Evolutionary conservation across 2,888 invertebrate genomes (phyloP), one percentile per base, ranked within the genome.

Genomic region (Anorthoa munda): DNA sequence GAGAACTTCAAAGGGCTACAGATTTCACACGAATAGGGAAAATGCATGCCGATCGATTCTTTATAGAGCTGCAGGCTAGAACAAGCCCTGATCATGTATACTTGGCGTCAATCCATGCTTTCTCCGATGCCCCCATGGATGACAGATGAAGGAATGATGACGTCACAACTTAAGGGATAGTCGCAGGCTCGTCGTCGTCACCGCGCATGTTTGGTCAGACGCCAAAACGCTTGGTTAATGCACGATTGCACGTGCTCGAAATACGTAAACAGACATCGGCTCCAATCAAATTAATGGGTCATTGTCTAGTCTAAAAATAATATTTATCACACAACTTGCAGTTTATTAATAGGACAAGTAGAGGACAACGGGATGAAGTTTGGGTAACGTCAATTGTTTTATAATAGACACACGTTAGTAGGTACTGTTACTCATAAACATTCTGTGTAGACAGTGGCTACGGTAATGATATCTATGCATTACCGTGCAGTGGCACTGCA

Each of bases 211-310:
- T 91, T 93, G 93, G 93, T 79, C 26, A 65, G 55, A n/a, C 66
- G 91, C 94, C 94, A 94, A 91, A 81, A 86, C 71, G 75, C 75
- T 77, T 78, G 93, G 93, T 92, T 89, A 93, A 88, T 90, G 93
- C 77, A 89, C 93, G 90, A 91, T 89, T 89, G 84, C 93, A 92
- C 92, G 93, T 93, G 93, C 82, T 72, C 69, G 70, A 69, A 68
- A 69, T 85, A 69, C 75, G 31, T 64, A 75, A 80, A 63, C 71
- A 79, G 66, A 51, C 26, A 64, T 50, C 48, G 72, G 53, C 66
- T 67, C 53, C 50, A 56, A 83, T 68, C 56, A 66, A 66, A 81
- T 55, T 79, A 83, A 87, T 87, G 83, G 83, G 74, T 69, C 88
- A 89, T 91, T 91, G 89, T 91, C 63, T 80, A 67, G 55, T 67